phyloP scores from a whole-genome alignment of 2,113 vertebrate genomes.

The Gallinago paraguaiae region DNA sequence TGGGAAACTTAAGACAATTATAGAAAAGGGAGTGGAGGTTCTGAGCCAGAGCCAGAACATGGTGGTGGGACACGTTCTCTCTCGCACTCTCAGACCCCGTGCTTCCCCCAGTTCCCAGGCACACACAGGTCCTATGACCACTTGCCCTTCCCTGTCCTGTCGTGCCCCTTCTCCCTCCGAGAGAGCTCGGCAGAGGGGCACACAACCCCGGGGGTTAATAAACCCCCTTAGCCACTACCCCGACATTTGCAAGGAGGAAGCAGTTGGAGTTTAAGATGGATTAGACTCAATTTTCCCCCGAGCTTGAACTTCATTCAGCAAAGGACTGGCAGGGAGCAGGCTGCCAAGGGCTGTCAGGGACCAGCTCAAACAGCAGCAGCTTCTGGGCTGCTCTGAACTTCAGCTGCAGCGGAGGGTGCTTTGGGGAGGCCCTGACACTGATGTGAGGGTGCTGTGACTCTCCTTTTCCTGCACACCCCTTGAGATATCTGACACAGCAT shows the following conservation, averaged over 20 bases:
- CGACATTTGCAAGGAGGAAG: not conserved
- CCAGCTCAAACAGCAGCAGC: not conserved
- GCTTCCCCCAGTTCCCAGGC: not conserved
- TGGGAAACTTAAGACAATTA: slow-evolving; percentile 19
- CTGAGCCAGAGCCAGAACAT: not conserved
- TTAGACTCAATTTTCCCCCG: not conserved
- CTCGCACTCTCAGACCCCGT: not conserved
- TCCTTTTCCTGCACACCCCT: not conserved
- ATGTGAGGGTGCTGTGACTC: not conserved
- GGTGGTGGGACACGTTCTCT: not conserved
- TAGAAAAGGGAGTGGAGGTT: not conserved
- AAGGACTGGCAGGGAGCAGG: not conserved
- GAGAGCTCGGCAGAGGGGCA: not conserved
- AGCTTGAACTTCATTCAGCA: not conserved
- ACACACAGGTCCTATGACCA: not conserved
- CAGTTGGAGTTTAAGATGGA: not conserved
- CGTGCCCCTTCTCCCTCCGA: not conserved
- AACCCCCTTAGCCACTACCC: not conserved
- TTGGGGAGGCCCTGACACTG: not conserved
- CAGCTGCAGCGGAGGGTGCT: not conserved
- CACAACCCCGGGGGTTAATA: not conserved
- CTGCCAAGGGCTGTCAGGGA: not conserved
- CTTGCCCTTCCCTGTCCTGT: not conserved
- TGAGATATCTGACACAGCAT: not conserved
- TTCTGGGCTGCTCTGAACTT: not conserved